Evolutionary conservation across 92 coral and sea anemone species (phyloP).

Genomic region (Epizoanthus ramosus): DNA sequence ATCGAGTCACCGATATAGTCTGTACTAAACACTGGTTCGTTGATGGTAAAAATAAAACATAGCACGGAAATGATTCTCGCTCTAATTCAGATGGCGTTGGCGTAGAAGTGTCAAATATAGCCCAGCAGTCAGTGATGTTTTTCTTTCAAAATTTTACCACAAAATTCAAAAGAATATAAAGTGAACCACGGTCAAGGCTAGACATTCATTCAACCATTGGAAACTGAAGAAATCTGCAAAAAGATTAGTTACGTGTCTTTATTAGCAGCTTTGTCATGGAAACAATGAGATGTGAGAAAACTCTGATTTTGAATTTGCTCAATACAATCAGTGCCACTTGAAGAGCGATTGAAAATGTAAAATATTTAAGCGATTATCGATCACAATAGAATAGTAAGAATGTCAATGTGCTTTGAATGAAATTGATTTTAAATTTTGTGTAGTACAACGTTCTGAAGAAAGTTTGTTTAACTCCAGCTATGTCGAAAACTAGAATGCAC

Average conservation of each 20-base stretch:
- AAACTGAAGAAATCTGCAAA: background rate
- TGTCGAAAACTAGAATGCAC: too few relatives aligned
- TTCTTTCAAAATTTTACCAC: background rate
- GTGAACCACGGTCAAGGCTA: background rate
- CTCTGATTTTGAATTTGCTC: constrained; percentile 25
- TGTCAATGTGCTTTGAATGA: too few relatives aligned
- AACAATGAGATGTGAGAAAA: constrained; percentile 25
- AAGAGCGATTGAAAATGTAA: constrained; percentile 1
- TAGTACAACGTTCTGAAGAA: background rate
- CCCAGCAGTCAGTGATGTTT: constrained; percentile 7
- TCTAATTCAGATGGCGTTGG: background rate
- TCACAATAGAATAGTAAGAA: background rate
- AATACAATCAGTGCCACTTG: background rate
- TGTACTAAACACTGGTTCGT: background rate
- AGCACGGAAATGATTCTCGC: background rate
- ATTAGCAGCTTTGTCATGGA: constrained; percentile 29
- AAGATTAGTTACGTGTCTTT: constrained; percentile 31
- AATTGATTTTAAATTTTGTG: background rate
- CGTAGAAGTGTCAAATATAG: background rate
- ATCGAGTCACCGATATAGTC: background rate
- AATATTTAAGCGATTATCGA: background rate
- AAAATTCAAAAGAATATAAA: background rate
- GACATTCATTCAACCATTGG: background rate
- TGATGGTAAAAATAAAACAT: background rate
- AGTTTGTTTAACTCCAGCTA: too few relatives aligned